phyloP scores from a whole-genome alignment of 2,888 invertebrate species.

The Nowickia ferox region DNA sequence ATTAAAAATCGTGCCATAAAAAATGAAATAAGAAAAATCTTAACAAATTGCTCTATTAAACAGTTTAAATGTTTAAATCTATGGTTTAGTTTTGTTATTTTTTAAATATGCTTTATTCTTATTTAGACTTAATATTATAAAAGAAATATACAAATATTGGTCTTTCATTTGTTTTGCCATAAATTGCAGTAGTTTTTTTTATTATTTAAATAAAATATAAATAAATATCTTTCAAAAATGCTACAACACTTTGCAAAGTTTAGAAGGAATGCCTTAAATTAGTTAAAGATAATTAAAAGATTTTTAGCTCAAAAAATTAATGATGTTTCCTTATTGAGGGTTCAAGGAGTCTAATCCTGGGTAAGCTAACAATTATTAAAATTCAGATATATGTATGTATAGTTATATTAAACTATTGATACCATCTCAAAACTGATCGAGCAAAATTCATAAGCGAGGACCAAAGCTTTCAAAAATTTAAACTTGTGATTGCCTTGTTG shows the following conservation, averaged over 20 bases:
- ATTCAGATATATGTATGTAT: too few species aligned
- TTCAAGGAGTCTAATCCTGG: too few species aligned
- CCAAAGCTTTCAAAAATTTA: too few species aligned
- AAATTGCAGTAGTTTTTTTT: constrained; percentile 12
- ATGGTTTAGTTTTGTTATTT: constrained; percentile 29
- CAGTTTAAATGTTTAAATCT: constrained; percentile 36
- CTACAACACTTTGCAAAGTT: constrained; percentile 47
- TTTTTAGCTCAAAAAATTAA: too few species aligned
- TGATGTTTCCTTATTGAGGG: too few species aligned
- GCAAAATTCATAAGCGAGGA: too few species aligned
- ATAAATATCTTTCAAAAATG: constrained; percentile 3
- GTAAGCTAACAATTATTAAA: too few species aligned
- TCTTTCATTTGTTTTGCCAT: constrained; percentile 51
- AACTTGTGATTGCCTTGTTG: too few species aligned
- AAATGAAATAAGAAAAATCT: constrained; percentile 23
- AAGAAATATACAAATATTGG: constrained; percentile 67
- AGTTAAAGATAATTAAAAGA: neutral
- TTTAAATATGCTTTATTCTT: constrained; percentile 39
- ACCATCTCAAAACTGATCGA: too few species aligned
- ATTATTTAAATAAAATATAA: constrained; percentile 11
- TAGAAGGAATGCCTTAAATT: neutral
- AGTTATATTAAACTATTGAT: too few species aligned
- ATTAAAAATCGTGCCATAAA: constrained; percentile 65
- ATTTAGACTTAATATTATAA: constrained; percentile 37
- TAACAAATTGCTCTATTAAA: constrained; percentile 8